phyloP scores from a whole-genome alignment of 1,140 invertebrate genomes.

The Thalassaphorura encarpata region DNA sequence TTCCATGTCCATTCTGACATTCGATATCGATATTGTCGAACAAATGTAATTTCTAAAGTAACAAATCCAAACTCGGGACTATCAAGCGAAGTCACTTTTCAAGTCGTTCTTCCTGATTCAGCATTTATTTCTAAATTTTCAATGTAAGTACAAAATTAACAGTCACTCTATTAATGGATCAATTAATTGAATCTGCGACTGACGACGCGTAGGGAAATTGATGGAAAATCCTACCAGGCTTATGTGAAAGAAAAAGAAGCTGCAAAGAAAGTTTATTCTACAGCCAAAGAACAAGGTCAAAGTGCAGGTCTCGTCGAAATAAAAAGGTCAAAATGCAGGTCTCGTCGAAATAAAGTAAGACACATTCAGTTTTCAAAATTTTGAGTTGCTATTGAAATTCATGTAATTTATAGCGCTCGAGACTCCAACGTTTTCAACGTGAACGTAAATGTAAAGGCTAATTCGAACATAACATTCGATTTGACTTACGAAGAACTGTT shows the following conservation, averaged over 20 bases:
- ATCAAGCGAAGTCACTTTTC: conserved; percentile 49
- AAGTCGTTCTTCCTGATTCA: conserved; percentile 50
- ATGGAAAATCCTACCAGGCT: neutral
- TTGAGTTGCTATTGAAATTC: too few relatives aligned
- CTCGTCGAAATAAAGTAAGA: conserved; percentile 9
- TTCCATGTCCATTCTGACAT: conserved; percentile 35
- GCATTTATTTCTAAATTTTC: conserved; percentile 52
- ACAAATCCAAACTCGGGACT: conserved; percentile 42
- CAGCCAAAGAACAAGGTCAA: neutral
- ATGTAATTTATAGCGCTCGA: neutral
- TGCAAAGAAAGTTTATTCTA: conserved; percentile 1
- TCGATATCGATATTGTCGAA: conserved; percentile 48
- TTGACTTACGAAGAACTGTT: conserved; percentile 20
- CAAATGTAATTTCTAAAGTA: conserved; percentile 45
- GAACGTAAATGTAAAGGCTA: neutral
- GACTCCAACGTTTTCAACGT: conserved; percentile 3
- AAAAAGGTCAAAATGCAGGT: conserved; percentile 8
- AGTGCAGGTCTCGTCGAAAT: conserved; percentile 7
- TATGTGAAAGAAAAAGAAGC: conserved; percentile 11
- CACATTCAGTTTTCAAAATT: conserved; percentile 1
- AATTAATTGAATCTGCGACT: neutral
- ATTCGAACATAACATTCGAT: neutral
- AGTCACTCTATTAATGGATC: neutral
- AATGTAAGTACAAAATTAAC: conserved; percentile 41
- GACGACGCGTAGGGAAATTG: conserved; percentile 4